phyloP scores from a whole-genome alignment of 2,797 vertebrate genomes.

The Orientallactaga sibirica region DNA sequence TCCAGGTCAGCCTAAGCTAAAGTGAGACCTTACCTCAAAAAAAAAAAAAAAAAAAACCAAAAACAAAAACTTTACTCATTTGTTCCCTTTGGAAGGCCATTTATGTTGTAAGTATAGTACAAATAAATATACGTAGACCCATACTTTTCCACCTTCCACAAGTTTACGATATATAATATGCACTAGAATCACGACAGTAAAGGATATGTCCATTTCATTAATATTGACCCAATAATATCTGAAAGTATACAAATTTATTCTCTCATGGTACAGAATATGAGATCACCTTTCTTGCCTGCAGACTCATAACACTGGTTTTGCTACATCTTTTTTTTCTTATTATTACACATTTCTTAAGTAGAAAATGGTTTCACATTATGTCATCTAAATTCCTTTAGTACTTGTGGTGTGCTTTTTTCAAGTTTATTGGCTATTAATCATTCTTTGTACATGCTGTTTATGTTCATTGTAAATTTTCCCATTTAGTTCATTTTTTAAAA shows the following conservation, averaged over 20 bases:
- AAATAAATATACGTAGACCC: not conserved
- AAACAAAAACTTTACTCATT: not conserved
- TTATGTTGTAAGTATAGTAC: not conserved
- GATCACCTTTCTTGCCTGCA: no score
- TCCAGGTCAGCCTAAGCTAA: no score
- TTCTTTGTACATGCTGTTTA: conserved; percentile 16
- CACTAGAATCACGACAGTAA: not conserved
- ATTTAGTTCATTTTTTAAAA: not conserved
- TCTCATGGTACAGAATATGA: not conserved
- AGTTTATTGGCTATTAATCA: not conserved
- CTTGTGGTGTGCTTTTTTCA: not conserved
- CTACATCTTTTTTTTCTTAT: not conserved
- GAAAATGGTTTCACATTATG: not conserved
- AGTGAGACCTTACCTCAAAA: no score
- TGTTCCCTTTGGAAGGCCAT: not conserved
- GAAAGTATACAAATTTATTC: not conserved
- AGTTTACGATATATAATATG: not conserved
- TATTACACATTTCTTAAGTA: not conserved
- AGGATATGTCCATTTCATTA: not conserved
- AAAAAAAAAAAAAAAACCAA: no score
- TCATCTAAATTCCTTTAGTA: conserved; percentile 13
- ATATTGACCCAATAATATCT: not conserved
- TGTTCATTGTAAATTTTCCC: conserved; percentile 4
- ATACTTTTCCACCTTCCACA: not conserved
- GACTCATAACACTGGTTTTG: not conserved